Conservation (phyloP, 1,140 invertebrate species). For the Drosophila pallidifrons region DNA sequence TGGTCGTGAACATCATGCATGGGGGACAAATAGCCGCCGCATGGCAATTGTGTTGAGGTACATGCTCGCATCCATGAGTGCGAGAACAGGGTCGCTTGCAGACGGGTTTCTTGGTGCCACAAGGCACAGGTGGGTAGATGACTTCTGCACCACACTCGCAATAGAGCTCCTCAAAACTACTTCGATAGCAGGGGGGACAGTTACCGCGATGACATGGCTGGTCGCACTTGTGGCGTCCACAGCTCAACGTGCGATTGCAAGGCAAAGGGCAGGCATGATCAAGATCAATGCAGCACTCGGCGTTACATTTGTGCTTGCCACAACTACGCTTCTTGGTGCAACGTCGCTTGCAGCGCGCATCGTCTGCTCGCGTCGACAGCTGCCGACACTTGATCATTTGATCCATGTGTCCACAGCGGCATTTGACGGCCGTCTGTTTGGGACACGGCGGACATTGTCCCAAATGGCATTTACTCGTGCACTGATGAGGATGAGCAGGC, state of each 20-base stretch:
- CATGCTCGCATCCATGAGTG: conserved; percentile 92
- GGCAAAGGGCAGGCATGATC: conserved; percentile 94
- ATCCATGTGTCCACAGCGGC: conserved; percentile 95
- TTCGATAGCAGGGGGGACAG: conserved; percentile 93
- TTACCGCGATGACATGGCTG: conserved; percentile 95
- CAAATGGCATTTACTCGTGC: conserved; percentile 89
- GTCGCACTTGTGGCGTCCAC: conserved; percentile 95
- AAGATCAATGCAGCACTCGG: conserved; percentile 93
- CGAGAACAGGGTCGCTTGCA: conserved; percentile 93
- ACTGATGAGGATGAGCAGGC: conserved; percentile 89
- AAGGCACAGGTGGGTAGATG: conserved; percentile 95
- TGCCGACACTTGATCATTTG: conserved; percentile 93
- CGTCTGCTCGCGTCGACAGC: conserved; percentile 89
- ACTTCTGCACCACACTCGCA: conserved; percentile 96
- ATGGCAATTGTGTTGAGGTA: conserved; percentile 89
- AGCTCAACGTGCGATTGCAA: conserved; percentile 93
- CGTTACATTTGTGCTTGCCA: conserved; percentile 95
- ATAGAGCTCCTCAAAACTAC: conserved; percentile 95
- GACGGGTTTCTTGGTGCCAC: conserved; percentile 93
- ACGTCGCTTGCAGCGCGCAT: conserved; percentile 93
- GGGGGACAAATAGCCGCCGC: conserved; percentile 92
- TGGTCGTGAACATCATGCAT: conserved; percentile 94
- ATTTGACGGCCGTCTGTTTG: conserved; percentile 91
- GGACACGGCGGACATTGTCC: conserved; percentile 94
- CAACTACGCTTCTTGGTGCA: conserved; percentile 94